Conservation (phyloP, 2,113 vertebrate genomes). For the Erpornis zantholeuca region DNA sequence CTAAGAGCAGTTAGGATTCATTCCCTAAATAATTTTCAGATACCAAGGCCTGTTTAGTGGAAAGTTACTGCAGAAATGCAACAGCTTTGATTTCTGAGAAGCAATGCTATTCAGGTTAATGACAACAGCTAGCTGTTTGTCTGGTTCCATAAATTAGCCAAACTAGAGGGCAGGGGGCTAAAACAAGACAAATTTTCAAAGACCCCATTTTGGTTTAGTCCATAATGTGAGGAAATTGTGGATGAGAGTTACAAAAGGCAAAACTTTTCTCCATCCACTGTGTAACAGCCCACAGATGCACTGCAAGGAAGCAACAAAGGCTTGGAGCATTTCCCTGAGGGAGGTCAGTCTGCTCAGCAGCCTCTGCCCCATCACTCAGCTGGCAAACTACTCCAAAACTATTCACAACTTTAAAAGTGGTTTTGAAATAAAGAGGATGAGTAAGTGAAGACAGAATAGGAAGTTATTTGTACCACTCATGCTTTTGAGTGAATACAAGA, state of each 20-base stretch:
- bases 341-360: background rate
- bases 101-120: background rate
- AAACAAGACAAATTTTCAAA: background rate
- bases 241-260: background rate
- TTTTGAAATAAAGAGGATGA: background rate
- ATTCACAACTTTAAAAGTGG: background rate
- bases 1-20: background rate
- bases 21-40: background rate
- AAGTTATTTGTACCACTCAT: background rate
- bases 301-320: background rate
- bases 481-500: background rate
- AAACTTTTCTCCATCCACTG: background rate
- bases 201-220: background rate
- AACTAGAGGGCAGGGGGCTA: background rate
- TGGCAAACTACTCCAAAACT: background rate
- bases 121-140: background rate
- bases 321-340: background rate
- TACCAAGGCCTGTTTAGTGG: background rate
- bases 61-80: background rate
- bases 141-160: background rate
- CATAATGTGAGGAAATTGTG: background rate
- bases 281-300: accelerated
- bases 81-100: background rate
- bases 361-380: background rate
- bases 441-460: background rate